Evolutionary conservation across 1,140 invertebrate genomes (phyloP).

Genomic region (Nephila pilipes): DNA sequence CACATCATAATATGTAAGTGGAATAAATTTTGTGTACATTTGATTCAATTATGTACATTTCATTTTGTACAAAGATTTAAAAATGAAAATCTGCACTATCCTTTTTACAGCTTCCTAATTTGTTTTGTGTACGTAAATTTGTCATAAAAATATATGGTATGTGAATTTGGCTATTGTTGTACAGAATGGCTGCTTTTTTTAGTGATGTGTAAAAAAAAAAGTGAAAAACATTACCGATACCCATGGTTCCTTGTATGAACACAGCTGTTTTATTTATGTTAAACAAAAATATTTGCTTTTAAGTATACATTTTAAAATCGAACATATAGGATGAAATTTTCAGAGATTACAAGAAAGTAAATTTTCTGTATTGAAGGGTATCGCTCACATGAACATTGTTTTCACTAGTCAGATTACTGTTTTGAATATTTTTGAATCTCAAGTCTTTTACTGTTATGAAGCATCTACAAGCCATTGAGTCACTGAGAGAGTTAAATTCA

Average conservation of each 20-base stretch:
- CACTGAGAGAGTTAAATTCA: not conserved
- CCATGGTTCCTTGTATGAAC: conserved; percentile 65
- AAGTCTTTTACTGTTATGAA: conserved; percentile 33
- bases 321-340: conserved; percentile 40
- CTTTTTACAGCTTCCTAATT: conserved; percentile 73
- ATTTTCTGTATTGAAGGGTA: conserved; percentile 14
- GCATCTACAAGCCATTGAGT: not conserved
- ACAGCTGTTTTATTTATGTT: conserved; percentile 31
- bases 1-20: conserved; percentile 60
- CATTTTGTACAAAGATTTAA: conserved; percentile 74
- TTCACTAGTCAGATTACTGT: conserved; percentile 38
- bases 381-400: conserved; percentile 14
- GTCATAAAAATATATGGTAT: conserved; percentile 58
- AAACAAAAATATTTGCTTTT: conserved; percentile 59
- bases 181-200: conserved; percentile 68
- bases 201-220: conserved; percentile 65
- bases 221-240: conserved; percentile 55
- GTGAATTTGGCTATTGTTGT: conserved; percentile 62
- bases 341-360: not conserved
- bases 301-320: conserved; percentile 64
- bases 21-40: conserved; percentile 62
- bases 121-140: conserved; percentile 69
- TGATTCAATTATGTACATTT: conserved; percentile 74
- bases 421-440: conserved; percentile 64
- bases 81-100: conserved; percentile 66